Base-by-base conservation (phyloP, 2,797 vertebrate genomes). In the Liasis olivaceus region DNA sequence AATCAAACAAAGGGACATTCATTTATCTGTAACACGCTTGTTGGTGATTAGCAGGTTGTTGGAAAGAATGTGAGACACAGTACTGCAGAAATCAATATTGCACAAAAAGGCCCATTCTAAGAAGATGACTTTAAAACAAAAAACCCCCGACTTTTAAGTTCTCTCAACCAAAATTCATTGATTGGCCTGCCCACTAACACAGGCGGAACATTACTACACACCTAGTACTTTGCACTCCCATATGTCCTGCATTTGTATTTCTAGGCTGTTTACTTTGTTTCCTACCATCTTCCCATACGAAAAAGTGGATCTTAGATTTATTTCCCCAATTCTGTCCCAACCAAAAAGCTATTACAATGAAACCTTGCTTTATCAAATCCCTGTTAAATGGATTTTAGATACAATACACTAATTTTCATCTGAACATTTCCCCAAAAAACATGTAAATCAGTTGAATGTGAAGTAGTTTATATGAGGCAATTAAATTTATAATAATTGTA, bases 311-410 rank as follows among this genome's bases (percentile, higher is more conserved):
- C 72, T 47, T 58, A 0, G 0, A 51, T 26, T 5, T 64, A 72
- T 64, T 63, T 28, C 92, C 63, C 87, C 92, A 66, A n/a, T 62
- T 66, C 20, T 91, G 66, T 90, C 91, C 60, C 9, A 2, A 31
- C 9, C 93, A 94, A 12, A 6, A 14, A n/a, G 92, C 51, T 60
- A 28, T 26, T 3, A 87, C 60, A 24, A 62, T 62, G 20, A 62
- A 22, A 24, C 22, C 2, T 62, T 5, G 22, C 60, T 62, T 24
- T 62, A 24, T 62, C 22, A 62, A 62, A 62, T 22, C 22, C 20
- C 20, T 62, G 8, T 62, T 62, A 62, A 62, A 20, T 62, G 60
- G 60, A 62, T 62, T 22, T 62, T 62, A 62, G 20, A 62, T 20
- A 5, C 7, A 62, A 20, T 62, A 62, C 60, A 62, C 2, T 62